Conservation (phyloP, 2,888 invertebrate species). For the Drosophila anomalata region DNA sequence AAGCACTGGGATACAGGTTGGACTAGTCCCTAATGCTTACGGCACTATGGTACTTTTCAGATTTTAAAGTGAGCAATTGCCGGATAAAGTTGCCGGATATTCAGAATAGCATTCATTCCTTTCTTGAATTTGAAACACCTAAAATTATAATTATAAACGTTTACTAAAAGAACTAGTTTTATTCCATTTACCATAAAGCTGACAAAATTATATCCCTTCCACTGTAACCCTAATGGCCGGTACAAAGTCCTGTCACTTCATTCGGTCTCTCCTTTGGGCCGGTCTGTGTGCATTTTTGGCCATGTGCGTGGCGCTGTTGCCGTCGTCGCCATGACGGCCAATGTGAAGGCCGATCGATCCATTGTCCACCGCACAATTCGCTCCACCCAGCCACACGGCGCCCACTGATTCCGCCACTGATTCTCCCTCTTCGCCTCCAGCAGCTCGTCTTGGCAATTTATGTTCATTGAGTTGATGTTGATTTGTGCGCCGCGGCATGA, state of each 20-base stretch:
- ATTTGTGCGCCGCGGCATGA: constrained; percentile 71
- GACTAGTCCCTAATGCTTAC: constrained; percentile 39
- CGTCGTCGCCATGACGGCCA: constrained; percentile 60
- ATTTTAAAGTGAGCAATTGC: not conserved
- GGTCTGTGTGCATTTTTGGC: constrained; percentile 49
- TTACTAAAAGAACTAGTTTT: too few relatives aligned
- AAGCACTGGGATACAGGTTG: constrained; percentile 12
- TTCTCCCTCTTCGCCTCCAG: constrained; percentile 2
- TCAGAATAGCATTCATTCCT: too few relatives aligned
- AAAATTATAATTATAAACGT: too few relatives aligned
- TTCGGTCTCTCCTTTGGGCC: constrained; percentile 5
- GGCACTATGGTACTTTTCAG: constrained; percentile 13
- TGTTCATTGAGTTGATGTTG: constrained; percentile 77
- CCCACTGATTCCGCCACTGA: constrained; percentile 5
- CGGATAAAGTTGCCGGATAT: too few relatives aligned
- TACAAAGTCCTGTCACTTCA: constrained; percentile 39
- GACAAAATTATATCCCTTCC: not conserved
- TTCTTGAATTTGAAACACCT: too few relatives aligned
- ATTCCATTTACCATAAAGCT: not conserved
- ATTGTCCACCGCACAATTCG: constrained; percentile 18
- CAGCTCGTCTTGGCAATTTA: constrained; percentile 60
- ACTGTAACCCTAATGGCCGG: constrained; percentile 15
- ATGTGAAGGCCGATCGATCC: constrained; percentile 76
- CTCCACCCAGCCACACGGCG: not conserved
- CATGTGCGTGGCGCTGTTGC: constrained; percentile 46